Conservation (phyloP, 1,140 invertebrate genomes). For the Ooceraea biroi region DNA sequence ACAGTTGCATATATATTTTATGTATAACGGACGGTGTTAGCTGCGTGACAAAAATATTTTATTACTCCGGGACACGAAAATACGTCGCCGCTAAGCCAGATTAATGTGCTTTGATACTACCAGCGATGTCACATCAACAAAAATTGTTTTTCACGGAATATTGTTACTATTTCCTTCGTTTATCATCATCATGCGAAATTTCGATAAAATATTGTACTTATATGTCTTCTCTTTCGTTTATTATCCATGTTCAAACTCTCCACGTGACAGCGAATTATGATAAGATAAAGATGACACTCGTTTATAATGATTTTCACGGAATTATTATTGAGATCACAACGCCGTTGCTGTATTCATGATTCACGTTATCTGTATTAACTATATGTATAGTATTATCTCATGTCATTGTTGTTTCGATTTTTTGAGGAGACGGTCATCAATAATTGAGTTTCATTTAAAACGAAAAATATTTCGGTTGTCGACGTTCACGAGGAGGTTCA, state of each 20-base stretch:
- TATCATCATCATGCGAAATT: conserved; percentile 23
- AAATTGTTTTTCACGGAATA: conserved; percentile 46
- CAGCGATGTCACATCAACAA: conserved; percentile 37
- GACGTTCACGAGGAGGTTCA: conserved; percentile 9
- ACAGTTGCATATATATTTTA: not conserved
- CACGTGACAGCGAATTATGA: not conserved
- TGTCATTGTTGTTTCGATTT: not conserved
- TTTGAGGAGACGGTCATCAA: not conserved
- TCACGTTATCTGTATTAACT: conserved; percentile 14
- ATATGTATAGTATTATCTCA: not conserved
- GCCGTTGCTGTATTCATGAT: not conserved
- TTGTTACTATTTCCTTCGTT: not conserved
- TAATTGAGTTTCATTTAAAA: not conserved
- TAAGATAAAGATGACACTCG: conserved; percentile 1
- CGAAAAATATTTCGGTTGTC: not conserved
- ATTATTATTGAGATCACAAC: conserved; percentile 17
- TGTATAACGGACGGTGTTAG: conserved; percentile 36
- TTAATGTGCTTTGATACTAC: conserved; percentile 42
- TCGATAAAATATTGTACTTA: not conserved
- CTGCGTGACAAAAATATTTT: conserved; percentile 65
- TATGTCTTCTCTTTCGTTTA: not conserved
- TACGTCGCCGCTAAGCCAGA: conserved; percentile 26
- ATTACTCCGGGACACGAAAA: conserved; percentile 53
- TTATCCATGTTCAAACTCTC: not conserved
- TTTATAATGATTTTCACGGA: not conserved